Base-by-base conservation (phyloP, 1,140 invertebrate species). In the Pseudachorutes palmiensis region DNA sequence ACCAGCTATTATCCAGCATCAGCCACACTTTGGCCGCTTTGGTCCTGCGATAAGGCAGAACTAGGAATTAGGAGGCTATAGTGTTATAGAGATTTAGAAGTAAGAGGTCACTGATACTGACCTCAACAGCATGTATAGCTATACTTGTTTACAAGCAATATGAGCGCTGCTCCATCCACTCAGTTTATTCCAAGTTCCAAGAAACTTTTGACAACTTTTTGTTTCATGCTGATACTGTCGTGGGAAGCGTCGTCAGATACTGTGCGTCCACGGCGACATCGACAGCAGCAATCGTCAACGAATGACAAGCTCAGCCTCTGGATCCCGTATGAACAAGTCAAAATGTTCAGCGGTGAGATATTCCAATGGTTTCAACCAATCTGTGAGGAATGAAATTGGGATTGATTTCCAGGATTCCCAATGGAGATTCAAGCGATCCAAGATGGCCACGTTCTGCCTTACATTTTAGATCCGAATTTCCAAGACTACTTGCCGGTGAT, bases 341-440 rank as follows among this genome's bases (percentile, higher is more conserved):
- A 90, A 80, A 88, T 90, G 84, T 88, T 92, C 73, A 91, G 88
- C 78, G 90, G 90, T 92, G 78, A 81, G 82, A 30, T 65, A 65
- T 45, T 1, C 49, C 30, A 58, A 29, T 31, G 22, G 2, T 48
- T 9, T 58, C 29, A 67, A 16, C 45, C 19, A 12, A 9, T 12
- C 19, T 45, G 36, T 45, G 36, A 45, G 9, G 36, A n/a, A n/a
- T 45, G 9, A 16, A 1, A 59, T 51, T 51, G 31, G 29, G 22
- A 24, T 58, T 2, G 14, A 65, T 72, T 41, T 69, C 22, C 12
- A 91, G 89, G 89, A 71, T 83, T 89, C 75, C 84, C 86, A 45
- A 91, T 93, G 86, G 87, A 91, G 80, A 91, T 95, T 72, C 92
- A 87, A 78, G 91, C 88, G 31, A 94, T 94, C 71, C 81, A 85